A percentile compares a stretch with the other conserved stretches of the same genome.
Conservation (phyloP, 2,113 vertebrate species). For the Tenrec ecaudatus region DNA sequence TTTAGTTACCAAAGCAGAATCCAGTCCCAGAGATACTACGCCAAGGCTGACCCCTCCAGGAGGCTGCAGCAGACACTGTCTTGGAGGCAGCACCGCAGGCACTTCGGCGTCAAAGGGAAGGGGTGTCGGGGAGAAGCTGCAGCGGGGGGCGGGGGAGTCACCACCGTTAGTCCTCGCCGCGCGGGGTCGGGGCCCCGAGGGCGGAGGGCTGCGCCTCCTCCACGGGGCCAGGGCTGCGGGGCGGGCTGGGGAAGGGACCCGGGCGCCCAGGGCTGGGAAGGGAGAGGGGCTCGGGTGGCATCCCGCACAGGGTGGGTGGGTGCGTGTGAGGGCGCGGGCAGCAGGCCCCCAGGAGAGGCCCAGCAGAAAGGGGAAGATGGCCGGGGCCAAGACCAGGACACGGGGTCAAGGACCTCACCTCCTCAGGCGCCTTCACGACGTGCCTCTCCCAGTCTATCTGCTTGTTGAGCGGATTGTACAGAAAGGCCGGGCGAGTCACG, state of each 20-base stretch:
- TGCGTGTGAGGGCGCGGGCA: slow-evolving; percentile 62
- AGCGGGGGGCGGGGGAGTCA: slow-evolving; percentile 80
- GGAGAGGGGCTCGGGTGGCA: slow-evolving; percentile 19
- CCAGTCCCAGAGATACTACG: slow-evolving; percentile 81
- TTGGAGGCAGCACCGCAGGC: slow-evolving; percentile 80
- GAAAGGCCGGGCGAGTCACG: slow-evolving; percentile 94
- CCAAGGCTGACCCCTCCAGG: slow-evolving; percentile 81
- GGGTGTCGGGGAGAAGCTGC: slow-evolving; percentile 82
- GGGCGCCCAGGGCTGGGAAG: slow-evolving; percentile 61
- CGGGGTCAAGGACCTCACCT: slow-evolving; percentile 86
- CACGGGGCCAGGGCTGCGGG: slow-evolving; percentile 54
- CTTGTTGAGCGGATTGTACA: slow-evolving; percentile 95
- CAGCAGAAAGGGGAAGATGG: slow-evolving; percentile 30
- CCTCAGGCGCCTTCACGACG: slow-evolving; percentile 93
- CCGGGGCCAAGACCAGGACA: neutral
- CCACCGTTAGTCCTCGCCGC: slow-evolving; percentile 81
- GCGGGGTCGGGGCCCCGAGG: slow-evolving; percentile 73
- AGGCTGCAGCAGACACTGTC: slow-evolving; percentile 76
- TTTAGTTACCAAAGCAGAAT: slow-evolving; percentile 83
- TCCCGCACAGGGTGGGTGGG: slow-evolving; percentile 31
- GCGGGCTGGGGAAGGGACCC: slow-evolving; percentile 44
- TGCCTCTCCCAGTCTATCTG: slow-evolving; percentile 97
- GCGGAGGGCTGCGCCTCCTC: slow-evolving; percentile 61
- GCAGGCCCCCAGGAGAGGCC: slow-evolving; percentile 1
- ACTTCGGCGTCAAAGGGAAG: slow-evolving; percentile 82